phyloP scores from a whole-genome alignment of 2,113 vertebrate species.

The Macrotus californicus region DNA sequence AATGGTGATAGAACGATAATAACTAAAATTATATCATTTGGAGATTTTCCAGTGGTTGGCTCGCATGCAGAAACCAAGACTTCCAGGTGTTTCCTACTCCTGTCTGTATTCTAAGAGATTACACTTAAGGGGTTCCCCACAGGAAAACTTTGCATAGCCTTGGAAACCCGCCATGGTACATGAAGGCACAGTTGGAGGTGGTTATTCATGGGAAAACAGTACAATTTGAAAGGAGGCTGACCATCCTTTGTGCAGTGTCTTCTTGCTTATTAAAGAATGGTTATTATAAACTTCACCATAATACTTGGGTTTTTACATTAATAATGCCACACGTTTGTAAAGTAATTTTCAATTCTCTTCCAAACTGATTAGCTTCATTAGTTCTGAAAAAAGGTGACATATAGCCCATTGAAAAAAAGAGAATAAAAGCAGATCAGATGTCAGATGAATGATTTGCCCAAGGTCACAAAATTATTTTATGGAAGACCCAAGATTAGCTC shows the following conservation, averaged over 20 bases:
- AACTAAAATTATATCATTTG: not conserved
- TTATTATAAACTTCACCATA: not conserved
- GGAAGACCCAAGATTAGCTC: not conserved
- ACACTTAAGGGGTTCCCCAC: not conserved
- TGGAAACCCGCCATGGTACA: not conserved
- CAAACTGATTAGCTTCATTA: not conserved
- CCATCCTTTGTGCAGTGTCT: not conserved
- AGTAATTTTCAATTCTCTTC: not conserved
- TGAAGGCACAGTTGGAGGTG: not conserved
- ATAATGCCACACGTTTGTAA: not conserved
- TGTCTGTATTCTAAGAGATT: not conserved
- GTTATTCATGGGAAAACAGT: not conserved
- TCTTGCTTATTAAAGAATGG: not conserved
- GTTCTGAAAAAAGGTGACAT: not conserved
- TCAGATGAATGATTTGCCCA: not conserved
- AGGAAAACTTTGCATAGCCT: not conserved
- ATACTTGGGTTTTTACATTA: not conserved
- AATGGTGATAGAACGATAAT: not conserved
- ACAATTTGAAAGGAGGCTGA: not conserved
- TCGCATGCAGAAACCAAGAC: not conserved
- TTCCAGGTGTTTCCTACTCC: conserved; percentile 37
- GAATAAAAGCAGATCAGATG: not conserved
- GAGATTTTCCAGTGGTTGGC: not conserved
- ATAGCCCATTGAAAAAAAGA: not conserved
- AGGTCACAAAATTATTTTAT: not conserved